These are phyloP conservation scores for Camptogramma bilineatum DNA, from an alignment of 2,888 invertebrate genomes.

Conservation along the genomic window DNA sequence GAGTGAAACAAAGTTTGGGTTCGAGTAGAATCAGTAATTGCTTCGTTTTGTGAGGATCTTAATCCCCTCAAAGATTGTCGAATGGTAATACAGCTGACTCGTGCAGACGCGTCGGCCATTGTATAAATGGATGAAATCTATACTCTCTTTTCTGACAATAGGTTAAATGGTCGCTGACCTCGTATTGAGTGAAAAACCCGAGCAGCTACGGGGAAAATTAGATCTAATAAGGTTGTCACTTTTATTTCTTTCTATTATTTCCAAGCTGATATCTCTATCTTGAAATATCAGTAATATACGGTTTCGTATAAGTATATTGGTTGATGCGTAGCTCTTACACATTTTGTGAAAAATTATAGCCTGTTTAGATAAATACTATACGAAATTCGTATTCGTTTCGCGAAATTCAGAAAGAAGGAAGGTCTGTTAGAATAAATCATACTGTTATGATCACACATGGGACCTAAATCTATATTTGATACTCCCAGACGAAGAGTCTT, in stretches of 20 bases:
- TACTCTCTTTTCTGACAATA: slow-evolving; percentile 37
- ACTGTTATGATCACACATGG: slow-evolving; percentile 5
- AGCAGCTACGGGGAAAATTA: slow-evolving; percentile 13
- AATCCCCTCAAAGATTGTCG: slow-evolving; percentile 63
- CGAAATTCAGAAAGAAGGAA: not conserved
- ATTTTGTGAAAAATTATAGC: not conserved
- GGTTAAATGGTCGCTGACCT: slow-evolving; percentile 29
- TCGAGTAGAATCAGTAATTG: slow-evolving; percentile 76
- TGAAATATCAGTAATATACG: not conserved
- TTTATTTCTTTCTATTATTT: slow-evolving; percentile 7
- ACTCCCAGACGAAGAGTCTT: not conserved
- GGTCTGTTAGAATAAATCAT: slow-evolving; percentile 13
- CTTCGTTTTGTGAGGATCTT: slow-evolving; percentile 72
- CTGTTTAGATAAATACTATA: not conserved
- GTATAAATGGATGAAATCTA: slow-evolving; percentile 51
- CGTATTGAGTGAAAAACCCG: slow-evolving; percentile 14
- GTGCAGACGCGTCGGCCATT: slow-evolving; percentile 33
- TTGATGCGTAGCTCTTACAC: not conserved
- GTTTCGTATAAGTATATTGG: no score
- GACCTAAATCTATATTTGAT: slow-evolving; percentile 21
- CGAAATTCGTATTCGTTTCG: not conserved
- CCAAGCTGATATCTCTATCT: not conserved
- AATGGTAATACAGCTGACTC: slow-evolving; percentile 54
- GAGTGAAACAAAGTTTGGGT: slow-evolving; percentile 81
- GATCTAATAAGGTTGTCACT: slow-evolving; percentile 11